These are phyloP conservation scores for Troglohyphantes excavatus DNA, from an alignment of 2,888 invertebrate species.

Conservation along the genomic window DNA sequence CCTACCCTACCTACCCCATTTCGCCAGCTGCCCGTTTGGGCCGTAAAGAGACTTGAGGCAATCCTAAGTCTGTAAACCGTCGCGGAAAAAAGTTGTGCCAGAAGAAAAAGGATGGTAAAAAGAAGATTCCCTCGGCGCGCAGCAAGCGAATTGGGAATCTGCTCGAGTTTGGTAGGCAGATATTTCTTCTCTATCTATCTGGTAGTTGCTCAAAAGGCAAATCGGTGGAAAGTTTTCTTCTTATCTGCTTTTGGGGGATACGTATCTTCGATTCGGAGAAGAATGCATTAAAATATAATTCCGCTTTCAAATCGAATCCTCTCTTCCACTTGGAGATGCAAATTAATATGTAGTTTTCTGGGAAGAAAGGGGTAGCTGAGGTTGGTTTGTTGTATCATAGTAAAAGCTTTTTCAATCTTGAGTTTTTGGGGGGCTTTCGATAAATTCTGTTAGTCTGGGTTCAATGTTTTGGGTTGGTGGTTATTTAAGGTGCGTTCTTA, in stretches of 20 bases:
- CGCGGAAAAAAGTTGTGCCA: conserved; percentile 66
- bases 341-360: background rate
- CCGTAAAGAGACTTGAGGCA: conserved; percentile 78
- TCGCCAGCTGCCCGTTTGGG: conserved; percentile 72
- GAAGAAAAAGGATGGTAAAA: conserved; percentile 70
- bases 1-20: conserved; percentile 50
- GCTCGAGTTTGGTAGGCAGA: conserved; percentile 41
- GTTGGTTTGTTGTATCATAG: background rate
- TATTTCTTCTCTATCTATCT: conserved; percentile 53
- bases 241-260: conserved; percentile 70
- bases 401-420: background rate
- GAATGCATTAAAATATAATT: conserved; percentile 78
- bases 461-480: background rate
- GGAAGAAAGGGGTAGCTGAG: too few relatives aligned
- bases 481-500: too few relatives aligned
- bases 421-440: background rate
- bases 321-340: conserved; percentile 15
- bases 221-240: conserved; percentile 72
- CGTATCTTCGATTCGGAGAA: conserved; percentile 42
- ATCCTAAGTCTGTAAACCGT: conserved; percentile 77
- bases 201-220: conserved; percentile 47
- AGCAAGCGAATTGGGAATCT: conserved; percentile 52
- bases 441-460: background rate
- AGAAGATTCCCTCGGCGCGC: conserved; percentile 68
- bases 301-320: conserved; percentile 22